Conservation (phyloP, 2,113 vertebrate genomes). For the Anhinga rufa region DNA sequence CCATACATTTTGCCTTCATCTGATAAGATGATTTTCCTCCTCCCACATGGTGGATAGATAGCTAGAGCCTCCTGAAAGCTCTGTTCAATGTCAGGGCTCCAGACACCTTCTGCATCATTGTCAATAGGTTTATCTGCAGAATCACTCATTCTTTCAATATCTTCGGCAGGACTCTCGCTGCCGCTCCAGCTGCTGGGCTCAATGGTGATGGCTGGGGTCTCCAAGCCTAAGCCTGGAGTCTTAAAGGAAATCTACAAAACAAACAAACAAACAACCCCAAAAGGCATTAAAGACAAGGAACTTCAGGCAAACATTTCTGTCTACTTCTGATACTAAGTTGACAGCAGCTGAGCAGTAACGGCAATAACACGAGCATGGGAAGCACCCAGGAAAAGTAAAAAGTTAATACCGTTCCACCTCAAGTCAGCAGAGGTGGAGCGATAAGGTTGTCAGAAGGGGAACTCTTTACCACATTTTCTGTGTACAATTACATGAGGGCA, state of each 20-base stretch:
- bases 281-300: slow-evolving; percentile 17
- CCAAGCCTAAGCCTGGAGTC: slow-evolving; percentile 97
- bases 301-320: background rate
- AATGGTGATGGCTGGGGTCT: slow-evolving; percentile 90
- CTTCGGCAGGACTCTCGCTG: slow-evolving; percentile 98
- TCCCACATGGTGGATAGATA: slow-evolving; percentile 97
- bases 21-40: slow-evolving; percentile 98
- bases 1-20: slow-evolving; percentile 99
- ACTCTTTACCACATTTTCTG: background rate
- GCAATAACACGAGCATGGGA: fast-evolving
- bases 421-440: background rate
- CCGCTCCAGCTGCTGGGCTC: slow-evolving; percentile 99
- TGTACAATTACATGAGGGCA: background rate
- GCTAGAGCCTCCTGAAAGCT: slow-evolving; percentile 99
- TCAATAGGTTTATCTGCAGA: slow-evolving; percentile 96
- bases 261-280: slow-evolving; percentile 56
- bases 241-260: slow-evolving; percentile 84
- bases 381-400: background rate
- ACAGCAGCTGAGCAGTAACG: background rate
- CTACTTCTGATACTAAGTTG: background rate
- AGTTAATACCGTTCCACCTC: background rate
- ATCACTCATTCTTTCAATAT: slow-evolving; percentile 98
- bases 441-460: background rate
- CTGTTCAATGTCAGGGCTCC: slow-evolving; percentile 99
- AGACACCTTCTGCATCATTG: slow-evolving; percentile 97